Evolutionary conservation across 2,888 invertebrate species (phyloP), one percentile per base, ranked within the genome.

Genomic region (Gymnosoma rotundatum): DNA sequence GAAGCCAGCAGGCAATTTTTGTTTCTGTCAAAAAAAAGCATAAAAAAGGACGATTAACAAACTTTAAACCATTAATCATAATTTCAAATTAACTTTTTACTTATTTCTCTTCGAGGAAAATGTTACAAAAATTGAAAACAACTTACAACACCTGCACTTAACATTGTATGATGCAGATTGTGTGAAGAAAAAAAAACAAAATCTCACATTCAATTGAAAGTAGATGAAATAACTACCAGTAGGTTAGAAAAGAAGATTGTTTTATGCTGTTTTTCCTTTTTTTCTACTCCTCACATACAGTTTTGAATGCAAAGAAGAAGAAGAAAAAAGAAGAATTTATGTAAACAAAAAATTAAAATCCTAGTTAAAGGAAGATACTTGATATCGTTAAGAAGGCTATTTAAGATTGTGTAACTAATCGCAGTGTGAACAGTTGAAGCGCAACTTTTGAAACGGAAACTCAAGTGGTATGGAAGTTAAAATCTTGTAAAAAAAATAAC

Each of bases 361-460:
- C 64, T 64, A 54, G 52, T 45, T 64, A 58, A 64, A 82, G 70
- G 64, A 64, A 82, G 70, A 82, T 72, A 82, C 64, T 82, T 82
- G 70, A 84, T 81, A 67, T 16, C 69, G 66, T 74, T 74, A 78
- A 81, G 81, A 81, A 81, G 81, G 78, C 84, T 84, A 84, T 84
- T 84, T 84, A 84, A 84, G 84, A 84, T 81, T 78, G 81, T 84
- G 84, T 74, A 81, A 81, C 84, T 84, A 84, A 84, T 84, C 78
- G 67, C 78, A 74, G 81, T 74, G 74, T 74, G 78, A 83, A 81
- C 84, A 84, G 84, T 84, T 84, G 81, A 84, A 84, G 84, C 84
- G 84, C 81, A 84, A 81, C 84, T 78, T 81, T 81, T 78, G 78
- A 84, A 84, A 81, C 84, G 84, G 78, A 81, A 84, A 84, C 84